Percentiles rank a stretch among this genome's conserved stretches.
phyloP scores from a whole-genome alignment of 2,797 vertebrate species.

The Urocyon cinereoargenteus region DNA sequence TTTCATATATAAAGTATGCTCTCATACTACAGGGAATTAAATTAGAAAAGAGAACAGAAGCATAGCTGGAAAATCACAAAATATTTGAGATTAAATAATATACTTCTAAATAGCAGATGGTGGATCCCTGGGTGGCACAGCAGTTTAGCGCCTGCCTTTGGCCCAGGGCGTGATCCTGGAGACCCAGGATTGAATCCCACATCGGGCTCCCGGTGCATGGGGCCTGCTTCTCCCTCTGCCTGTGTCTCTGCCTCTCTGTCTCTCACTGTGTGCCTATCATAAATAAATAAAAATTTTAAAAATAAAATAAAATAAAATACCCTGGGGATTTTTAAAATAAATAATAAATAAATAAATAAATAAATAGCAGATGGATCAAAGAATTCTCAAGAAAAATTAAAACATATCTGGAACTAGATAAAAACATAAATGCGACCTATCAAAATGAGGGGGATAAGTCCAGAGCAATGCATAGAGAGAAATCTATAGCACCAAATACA shows the following conservation, averaged over 20 bases:
- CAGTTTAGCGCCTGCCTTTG: too few relatives aligned
- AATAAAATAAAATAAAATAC: too few relatives aligned
- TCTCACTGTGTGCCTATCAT: too few relatives aligned
- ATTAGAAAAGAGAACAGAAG: not conserved
- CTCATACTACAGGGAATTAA: not conserved
- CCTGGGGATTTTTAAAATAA: too few relatives aligned
- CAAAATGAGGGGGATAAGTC: not conserved
- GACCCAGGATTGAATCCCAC: too few relatives aligned
- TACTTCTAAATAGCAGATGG: not conserved
- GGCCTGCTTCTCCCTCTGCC: too few relatives aligned
- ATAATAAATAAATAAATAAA: too few relatives aligned
- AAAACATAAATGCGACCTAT: not conserved
- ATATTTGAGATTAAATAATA: constrained; percentile 6
- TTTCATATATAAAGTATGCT: not conserved
- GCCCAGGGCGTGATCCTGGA: too few relatives aligned
- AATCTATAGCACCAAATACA: not conserved
- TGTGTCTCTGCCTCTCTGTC: too few relatives aligned
- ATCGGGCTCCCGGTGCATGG: too few relatives aligned
- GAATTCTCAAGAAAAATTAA: not conserved
- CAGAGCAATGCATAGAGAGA: not conserved
- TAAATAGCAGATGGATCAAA: not conserved
- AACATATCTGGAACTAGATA: not conserved
- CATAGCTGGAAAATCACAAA: not conserved
- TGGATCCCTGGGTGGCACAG: too few relatives aligned
- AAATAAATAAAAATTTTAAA: too few relatives aligned